phyloP scores from a whole-genome alignment of 2,113 vertebrate genomes.

The Solea senegalensis region DNA sequence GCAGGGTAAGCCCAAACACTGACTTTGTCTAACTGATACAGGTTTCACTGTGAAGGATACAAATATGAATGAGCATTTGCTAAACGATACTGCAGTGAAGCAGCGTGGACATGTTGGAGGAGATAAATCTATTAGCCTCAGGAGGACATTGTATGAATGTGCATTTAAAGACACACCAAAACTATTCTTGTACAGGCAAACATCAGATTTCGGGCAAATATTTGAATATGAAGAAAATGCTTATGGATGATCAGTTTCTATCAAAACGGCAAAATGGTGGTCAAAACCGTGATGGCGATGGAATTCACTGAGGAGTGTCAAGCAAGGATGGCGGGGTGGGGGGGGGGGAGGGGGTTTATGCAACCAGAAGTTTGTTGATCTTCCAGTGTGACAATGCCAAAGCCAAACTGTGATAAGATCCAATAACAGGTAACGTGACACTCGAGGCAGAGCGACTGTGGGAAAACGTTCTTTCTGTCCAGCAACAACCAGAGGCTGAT shows the following conservation, averaged over 20 bases:
- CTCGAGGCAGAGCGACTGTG: slow-evolving; percentile 60
- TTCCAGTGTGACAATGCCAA: slow-evolving; percentile 81
- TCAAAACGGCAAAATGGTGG: slow-evolving; percentile 50
- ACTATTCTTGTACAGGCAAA: slow-evolving; percentile 34
- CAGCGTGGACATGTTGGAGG: neutral
- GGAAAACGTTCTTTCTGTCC: slow-evolving; percentile 46
- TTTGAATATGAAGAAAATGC: slow-evolving; percentile 34
- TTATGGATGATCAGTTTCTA: slow-evolving; percentile 27
- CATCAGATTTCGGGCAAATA: slow-evolving; percentile 24
- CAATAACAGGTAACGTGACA: slow-evolving; percentile 64
- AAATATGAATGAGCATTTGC: neutral
- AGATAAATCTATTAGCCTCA: neutral
- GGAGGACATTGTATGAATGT: slow-evolving; percentile 46
- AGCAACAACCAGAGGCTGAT: slow-evolving; percentile 68
- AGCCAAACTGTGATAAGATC: slow-evolving; percentile 75
- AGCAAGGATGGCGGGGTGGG: slow-evolving; percentile 62
- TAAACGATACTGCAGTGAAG: neutral
- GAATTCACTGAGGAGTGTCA: slow-evolving; percentile 66
- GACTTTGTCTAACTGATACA: neutral
- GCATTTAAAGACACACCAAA: slow-evolving; percentile 64
- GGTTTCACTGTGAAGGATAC: neutral
- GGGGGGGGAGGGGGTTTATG: slow-evolving; percentile 74
- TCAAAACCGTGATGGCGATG: slow-evolving; percentile 59
- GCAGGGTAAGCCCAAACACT: neutral
- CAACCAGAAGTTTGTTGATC: slow-evolving; percentile 81